A percentile compares a stretch with the other conserved stretches of the same genome.
Evolutionary conservation across 2,797 vertebrate genomes (phyloP).

Genomic region (Acanthis flammea): DNA sequence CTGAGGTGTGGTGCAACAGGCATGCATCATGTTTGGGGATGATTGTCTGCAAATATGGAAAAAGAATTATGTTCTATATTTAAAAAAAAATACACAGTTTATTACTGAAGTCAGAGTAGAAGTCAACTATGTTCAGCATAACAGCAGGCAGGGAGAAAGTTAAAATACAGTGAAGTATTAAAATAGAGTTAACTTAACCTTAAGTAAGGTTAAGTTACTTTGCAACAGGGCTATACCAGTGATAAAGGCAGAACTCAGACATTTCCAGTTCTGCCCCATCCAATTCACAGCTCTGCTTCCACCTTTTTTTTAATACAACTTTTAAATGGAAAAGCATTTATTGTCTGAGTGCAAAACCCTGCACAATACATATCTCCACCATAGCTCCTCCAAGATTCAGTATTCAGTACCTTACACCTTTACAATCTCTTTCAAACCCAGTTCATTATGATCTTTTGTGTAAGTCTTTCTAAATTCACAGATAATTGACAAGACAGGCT

Average conservation of each 20-base stretch:
- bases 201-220: neutral
- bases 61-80: neutral
- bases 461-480: conserved; percentile 36
- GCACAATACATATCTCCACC: neutral
- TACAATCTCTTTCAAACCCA: neutral
- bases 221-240: neutral
- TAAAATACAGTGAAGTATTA: neutral
- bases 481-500: neutral
- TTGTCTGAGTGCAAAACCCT: neutral
- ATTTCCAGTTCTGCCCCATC: neutral
- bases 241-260: neutral
- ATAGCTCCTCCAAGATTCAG: neutral
- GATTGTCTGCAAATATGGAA: neutral
- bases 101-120: neutral
- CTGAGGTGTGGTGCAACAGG: neutral
- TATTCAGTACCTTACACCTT: neutral
- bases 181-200: too few relatives aligned
- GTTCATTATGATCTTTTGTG: conserved; percentile 7
- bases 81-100: neutral
- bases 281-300: neutral
- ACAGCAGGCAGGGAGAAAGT: neutral
- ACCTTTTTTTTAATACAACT: neutral
- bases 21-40: neutral
- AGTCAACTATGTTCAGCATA: neutral
- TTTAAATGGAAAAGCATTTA: neutral